Evolutionary conservation across 2,113 vertebrate genomes (phyloP).

Genomic region (Paracyprichromis sp.): DNA sequence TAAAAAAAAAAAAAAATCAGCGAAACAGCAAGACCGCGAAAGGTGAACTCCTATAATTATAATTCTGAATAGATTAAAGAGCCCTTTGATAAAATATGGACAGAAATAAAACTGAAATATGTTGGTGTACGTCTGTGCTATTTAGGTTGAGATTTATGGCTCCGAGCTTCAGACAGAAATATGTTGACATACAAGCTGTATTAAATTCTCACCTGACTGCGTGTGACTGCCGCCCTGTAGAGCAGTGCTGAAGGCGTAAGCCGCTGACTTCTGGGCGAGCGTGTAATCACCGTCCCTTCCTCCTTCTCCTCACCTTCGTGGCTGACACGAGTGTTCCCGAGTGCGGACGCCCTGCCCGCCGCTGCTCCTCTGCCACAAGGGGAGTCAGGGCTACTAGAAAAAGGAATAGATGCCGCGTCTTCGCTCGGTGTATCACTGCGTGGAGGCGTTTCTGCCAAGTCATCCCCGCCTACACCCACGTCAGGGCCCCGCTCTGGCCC

Average conservation of each 20-base stretch:
- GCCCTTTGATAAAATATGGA: neutral
- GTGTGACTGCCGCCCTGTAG: constrained; percentile 87
- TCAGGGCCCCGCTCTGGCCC: constrained; percentile 10
- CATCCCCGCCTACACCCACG: constrained; percentile 46
- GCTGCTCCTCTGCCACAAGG: constrained; percentile 74
- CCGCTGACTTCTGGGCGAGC: constrained; percentile 75
- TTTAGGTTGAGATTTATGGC: neutral
- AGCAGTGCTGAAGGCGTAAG: constrained; percentile 85
- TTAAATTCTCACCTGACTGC: constrained; percentile 78
- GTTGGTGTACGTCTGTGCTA: neutral
- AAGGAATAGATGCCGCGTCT: constrained; percentile 79
- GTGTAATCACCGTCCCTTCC: constrained; percentile 62
- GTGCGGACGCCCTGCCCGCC: constrained; percentile 51
- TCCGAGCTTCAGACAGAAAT: neutral
- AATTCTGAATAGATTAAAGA: neutral
- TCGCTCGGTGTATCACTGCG: constrained; percentile 78
- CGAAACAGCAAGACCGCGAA: fast-evolving
- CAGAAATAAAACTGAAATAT: neutral
- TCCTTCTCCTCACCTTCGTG: constrained; percentile 74
- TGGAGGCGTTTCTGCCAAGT: constrained; percentile 64
- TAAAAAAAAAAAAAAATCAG: fast-evolving
- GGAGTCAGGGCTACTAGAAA: constrained; percentile 84
- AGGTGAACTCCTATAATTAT: neutral
- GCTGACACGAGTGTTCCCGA: constrained; percentile 54
- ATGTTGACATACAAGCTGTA: fast-evolving